Conservation (phyloP, 2,888 invertebrate species). For the Leucophenga montana region DNA sequence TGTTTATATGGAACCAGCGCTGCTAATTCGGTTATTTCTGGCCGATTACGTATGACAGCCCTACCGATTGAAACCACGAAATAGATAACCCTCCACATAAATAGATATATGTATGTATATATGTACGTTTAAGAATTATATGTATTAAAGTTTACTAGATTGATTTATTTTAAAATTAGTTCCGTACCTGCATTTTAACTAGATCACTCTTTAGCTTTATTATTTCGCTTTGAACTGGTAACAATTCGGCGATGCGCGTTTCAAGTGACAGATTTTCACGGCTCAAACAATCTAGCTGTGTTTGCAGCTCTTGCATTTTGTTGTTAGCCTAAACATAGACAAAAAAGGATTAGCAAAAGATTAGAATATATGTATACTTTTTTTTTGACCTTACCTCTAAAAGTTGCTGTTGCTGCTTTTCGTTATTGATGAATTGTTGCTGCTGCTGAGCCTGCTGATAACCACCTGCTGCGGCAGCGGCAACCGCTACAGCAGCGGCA, state of each 20-base stretch:
- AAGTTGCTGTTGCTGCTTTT: constrained; percentile 64
- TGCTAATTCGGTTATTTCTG: no score
- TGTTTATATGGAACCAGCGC: no score
- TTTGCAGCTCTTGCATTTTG: constrained; percentile 78
- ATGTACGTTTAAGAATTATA: no score
- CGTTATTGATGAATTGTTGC: constrained; percentile 62
- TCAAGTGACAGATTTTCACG: constrained; percentile 80
- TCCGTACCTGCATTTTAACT: constrained; percentile 79
- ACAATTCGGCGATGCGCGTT: constrained; percentile 77
- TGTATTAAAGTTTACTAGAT: not conserved
- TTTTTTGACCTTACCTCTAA: constrained; percentile 55
- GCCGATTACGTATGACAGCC: no score
- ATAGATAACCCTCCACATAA: no score
- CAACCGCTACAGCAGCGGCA: constrained; percentile 61
- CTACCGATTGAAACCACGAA: no score
- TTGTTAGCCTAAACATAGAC: constrained; percentile 62
- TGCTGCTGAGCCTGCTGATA: constrained; percentile 61
- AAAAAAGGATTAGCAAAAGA: constrained; percentile 10
- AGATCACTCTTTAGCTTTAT: constrained; percentile 81
- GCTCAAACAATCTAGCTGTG: constrained; percentile 78
- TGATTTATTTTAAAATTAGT: not conserved
- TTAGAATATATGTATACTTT: not conserved
- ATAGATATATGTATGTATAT: no score
- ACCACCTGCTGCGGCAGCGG: constrained; percentile 64
- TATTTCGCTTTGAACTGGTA: constrained; percentile 80